Evolutionary conservation across 2,113 vertebrate genomes (phyloP), one percentile per base, ranked within the genome.

Genomic region (Thalassoma bifasciatum): DNA sequence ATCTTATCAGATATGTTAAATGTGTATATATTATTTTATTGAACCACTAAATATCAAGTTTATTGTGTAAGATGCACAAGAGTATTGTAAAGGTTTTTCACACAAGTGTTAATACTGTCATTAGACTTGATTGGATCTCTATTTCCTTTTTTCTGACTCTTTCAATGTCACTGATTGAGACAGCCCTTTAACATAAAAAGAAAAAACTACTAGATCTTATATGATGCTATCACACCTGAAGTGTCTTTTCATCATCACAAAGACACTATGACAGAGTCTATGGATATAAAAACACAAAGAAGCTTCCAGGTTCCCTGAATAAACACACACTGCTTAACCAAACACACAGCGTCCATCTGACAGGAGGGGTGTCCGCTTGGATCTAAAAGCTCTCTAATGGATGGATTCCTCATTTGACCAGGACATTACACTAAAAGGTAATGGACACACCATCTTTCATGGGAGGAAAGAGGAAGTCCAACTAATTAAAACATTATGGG

Each of bases 301-400:
- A n/a, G 17, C 19, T n/a, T 19, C 19, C 19, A 49, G 8, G 4
- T n/a, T n/a, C 46, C 44, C 46, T 49, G 46, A 49, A 49, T 8
- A 38, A 49, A 19, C 19, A 50, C 6, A 30, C 16, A 47, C 36
- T 23, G 6, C 19, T 49, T 21, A 49, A 21, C 38, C 23, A 44
- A 47, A 22, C 6, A 30, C 14, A 16, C 14, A 16, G 13, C 22
- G 19, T 14, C 46, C 46, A 12, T 26, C 22, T 30, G 17, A 9
- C 17, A 5, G n/a, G 23, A 71, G 19, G 24, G 30, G 19, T 19
- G 2, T 51, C 12, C 10, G 36, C 12, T 74, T n/a, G n/a, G n/a
- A n/a, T n/a, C 21, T 38, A 22, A 53, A 68, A 74, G 58, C 51
- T 58, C n/a, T 9, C 21, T 64, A 59, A 60, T 50, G n/a, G 54